phyloP scores from a whole-genome alignment of 2,888 invertebrate genomes.

The Sphaeridia pumilis region DNA sequence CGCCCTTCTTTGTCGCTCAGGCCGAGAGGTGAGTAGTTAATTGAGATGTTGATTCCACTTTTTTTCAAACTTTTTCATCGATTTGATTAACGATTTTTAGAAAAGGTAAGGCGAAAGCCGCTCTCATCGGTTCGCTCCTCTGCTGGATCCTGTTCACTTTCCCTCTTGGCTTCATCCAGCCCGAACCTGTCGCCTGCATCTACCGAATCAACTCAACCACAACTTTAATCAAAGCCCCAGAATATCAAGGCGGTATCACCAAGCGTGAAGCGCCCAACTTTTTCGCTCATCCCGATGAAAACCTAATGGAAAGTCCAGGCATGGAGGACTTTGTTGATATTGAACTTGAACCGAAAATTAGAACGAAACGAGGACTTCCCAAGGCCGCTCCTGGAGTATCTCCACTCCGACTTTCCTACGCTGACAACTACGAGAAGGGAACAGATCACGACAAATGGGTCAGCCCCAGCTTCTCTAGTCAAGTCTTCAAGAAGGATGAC shows the following conservation, averaged over 20 bases:
- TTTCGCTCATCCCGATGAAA: background rate
- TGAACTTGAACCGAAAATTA: background rate
- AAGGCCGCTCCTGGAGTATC: constrained; percentile 48
- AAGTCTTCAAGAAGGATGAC: constrained; percentile 76
- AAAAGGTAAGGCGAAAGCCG: constrained; percentile 49
- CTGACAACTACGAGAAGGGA: constrained; percentile 59
- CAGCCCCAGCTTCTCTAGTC: constrained; percentile 80
- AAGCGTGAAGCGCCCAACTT: constrained; percentile 21
- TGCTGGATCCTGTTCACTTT: constrained; percentile 97
- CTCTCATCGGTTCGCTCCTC: constrained; percentile 77
- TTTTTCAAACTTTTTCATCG: background rate
- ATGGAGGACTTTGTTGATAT: constrained; percentile 1
- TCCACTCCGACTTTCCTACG: constrained; percentile 63
- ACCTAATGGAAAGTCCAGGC: background rate
- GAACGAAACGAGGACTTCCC: constrained; percentile 40
- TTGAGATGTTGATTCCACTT: background rate
- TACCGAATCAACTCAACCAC: constrained; percentile 51
- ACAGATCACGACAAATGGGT: constrained; percentile 60
- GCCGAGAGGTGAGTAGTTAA: constrained; percentile 58
- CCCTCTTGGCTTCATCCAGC: constrained; percentile 88
- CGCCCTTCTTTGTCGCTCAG: constrained; percentile 94
- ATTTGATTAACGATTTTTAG: constrained; percentile 4
- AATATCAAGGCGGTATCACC: constrained; percentile 17
- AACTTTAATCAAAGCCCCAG: constrained; percentile 39
- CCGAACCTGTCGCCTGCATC: constrained; percentile 82